phyloP scores from a whole-genome alignment of 2,888 invertebrate species.

The Mamestra brassicae region DNA sequence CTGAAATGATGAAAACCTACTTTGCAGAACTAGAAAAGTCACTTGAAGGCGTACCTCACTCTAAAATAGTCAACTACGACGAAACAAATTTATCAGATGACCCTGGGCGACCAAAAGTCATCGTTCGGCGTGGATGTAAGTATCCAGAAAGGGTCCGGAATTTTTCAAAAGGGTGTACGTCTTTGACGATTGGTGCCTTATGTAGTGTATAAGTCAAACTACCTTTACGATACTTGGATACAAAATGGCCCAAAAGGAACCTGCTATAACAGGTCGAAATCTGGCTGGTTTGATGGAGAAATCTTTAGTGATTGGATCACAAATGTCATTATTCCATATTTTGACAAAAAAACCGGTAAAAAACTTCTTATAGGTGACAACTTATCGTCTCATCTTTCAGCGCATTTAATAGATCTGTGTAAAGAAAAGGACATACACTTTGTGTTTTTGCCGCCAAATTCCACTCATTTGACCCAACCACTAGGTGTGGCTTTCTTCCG shows the following conservation, averaged over 20 bases:
- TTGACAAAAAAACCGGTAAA: constrained; percentile 62
- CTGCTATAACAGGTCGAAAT: constrained; percentile 28
- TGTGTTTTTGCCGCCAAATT: constrained; percentile 72
- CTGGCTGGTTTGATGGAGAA: constrained; percentile 71
- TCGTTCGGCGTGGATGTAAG: constrained; percentile 66
- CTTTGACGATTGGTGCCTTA: constrained; percentile 79
- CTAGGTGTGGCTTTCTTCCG: constrained; percentile 74
- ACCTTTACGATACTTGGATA: constrained; percentile 74
- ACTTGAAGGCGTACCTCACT: no score
- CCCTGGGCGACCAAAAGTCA: constrained; percentile 49
- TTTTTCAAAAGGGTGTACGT: constrained; percentile 57
- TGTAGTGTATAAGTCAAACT: constrained; percentile 77
- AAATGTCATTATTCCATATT: constrained; percentile 54
- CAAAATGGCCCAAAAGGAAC: constrained; percentile 72
- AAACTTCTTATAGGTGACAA: constrained; percentile 77
- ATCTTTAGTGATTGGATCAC: constrained; percentile 69
- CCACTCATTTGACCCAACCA: constrained; percentile 71
- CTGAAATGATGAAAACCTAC: no score
- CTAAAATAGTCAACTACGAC: no score
- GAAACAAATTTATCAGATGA: no score
- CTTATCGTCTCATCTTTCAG: constrained; percentile 71
- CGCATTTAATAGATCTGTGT: constrained; percentile 69
- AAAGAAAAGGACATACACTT: constrained; percentile 74
- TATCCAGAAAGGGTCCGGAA: constrained; percentile 66
- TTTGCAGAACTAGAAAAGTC: no score